Evolutionary conservation across 2,113 vertebrate species (phyloP), one percentile per base, ranked within the genome.

Genomic region (Narcine bancroftii): DNA sequence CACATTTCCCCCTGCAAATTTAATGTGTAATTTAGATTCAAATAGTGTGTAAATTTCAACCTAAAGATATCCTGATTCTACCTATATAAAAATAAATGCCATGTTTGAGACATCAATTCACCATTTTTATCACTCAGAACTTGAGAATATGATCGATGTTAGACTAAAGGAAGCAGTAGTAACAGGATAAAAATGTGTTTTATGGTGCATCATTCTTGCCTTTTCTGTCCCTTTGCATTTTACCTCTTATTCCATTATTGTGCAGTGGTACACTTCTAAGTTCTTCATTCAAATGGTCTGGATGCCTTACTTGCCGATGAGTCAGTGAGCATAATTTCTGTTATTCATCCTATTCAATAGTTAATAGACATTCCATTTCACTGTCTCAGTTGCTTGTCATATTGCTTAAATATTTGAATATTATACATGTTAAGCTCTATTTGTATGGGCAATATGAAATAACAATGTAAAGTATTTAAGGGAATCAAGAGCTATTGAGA

Each of bases 381-480:
- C 10, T 53, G 17, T 33, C 33, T 53, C 11, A 56, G 47, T 53
- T 29, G 26, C 79, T 33, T 83, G 47, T 33, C 3, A 4, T 26
- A 50, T 53, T 45, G 9, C 79, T 53, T 83, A 83, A 83, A 83
- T 83, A 83, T 83, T 83, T 83, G 47, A 83, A 56, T 83, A n/a
- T 47, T 11, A 53, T 50, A 29, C 29, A 15, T 83, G 26, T n/a
- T 83, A 33, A 33, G 45, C 26, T 83, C 45, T n/a, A 50, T 83
- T 83, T 83, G 45, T 33, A 83, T 13, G 50, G 47, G 79, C 45
- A 53, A 56, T 53, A 33, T 83, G 47, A 56, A 15, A 26, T 83
- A 10, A n/a, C 79, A 83, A 83, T 83, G 79, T 33, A 83, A 83
- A 50, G 50, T 56, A 83, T 33, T n/a, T n/a, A 83, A 53, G 26